Evolutionary conservation across 1,140 invertebrate genomes (phyloP).

Genomic region (Drosophila leontia): DNA sequence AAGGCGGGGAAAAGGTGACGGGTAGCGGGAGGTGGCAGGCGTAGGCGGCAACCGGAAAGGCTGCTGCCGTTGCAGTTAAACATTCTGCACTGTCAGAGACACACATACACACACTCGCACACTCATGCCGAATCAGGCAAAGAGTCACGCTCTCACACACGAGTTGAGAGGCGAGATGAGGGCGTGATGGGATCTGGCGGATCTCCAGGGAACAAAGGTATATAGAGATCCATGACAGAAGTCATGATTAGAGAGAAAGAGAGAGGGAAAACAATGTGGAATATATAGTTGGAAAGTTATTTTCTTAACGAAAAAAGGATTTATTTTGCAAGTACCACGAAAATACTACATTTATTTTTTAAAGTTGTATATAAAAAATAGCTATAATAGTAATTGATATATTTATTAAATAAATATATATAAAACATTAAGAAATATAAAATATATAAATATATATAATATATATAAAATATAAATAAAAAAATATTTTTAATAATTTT

Average conservation of each 20-base stretch:
- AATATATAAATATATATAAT: too few species aligned
- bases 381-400: too few species aligned
- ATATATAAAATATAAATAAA: too few species aligned
- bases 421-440: too few species aligned
- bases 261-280: neutral
- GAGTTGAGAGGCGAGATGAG: neutral
- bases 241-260: neutral
- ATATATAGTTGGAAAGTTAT: neutral
- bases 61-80: conserved; percentile 73
- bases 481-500: neutral
- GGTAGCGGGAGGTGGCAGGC: conserved; percentile 3
- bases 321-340: neutral
- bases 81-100: conserved; percentile 65
- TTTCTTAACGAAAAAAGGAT: neutral
- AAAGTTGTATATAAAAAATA: too few species aligned
- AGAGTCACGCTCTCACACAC: conserved; percentile 30
- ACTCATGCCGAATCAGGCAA: conserved; percentile 26
- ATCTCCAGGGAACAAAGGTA: neutral
- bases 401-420: too few species aligned
- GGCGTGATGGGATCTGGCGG: conserved; percentile 10
- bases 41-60: conserved; percentile 61
- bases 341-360: neutral
- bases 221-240: neutral
- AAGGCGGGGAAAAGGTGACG: neutral
- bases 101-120: conserved; percentile 30